Conservation (phyloP, 2,113 vertebrate species). For the Hippoglossus stenolepis region DNA sequence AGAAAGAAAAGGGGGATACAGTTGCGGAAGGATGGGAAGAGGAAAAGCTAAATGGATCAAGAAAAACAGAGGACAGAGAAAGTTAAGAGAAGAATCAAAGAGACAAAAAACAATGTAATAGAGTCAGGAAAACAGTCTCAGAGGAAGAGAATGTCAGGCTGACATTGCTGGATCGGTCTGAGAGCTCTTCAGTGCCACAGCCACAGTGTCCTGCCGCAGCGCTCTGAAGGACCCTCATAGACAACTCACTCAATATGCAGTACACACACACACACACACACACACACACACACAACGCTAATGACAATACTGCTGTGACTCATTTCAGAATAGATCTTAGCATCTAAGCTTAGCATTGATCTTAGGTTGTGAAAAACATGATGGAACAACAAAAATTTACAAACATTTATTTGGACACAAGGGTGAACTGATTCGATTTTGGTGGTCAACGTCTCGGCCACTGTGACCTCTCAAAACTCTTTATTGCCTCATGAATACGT, state of each 20-base stretch:
- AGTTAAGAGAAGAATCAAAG: slow-evolving; percentile 30
- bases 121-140: slow-evolving; percentile 26
- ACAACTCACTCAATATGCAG: slow-evolving; percentile 44
- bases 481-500: too few relatives aligned
- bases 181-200: slow-evolving; percentile 71
- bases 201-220: slow-evolving; percentile 43
- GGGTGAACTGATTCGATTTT: too few relatives aligned
- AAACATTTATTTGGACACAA: too few relatives aligned
- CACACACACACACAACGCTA: slow-evolving; percentile 1
- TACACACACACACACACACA: slow-evolving; percentile 27
- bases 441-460: too few relatives aligned
- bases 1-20: slow-evolving; percentile 34
- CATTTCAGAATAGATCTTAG: too few relatives aligned
- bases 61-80: slow-evolving; percentile 3
- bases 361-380: too few relatives aligned
- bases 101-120: slow-evolving; percentile 36
- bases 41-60: slow-evolving; percentile 7
- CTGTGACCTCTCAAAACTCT: too few relatives aligned
- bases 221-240: slow-evolving; percentile 53
- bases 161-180: slow-evolving; percentile 66
- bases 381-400: too few relatives aligned
- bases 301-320: too few relatives aligned
- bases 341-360: too few relatives aligned
- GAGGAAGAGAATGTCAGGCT: slow-evolving; percentile 78
- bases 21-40: slow-evolving; percentile 34